These are phyloP conservation scores for Halocynthia roretzi DNA, from an alignment of 23 tunicate genomes.

Conservation along the genomic window DNA sequence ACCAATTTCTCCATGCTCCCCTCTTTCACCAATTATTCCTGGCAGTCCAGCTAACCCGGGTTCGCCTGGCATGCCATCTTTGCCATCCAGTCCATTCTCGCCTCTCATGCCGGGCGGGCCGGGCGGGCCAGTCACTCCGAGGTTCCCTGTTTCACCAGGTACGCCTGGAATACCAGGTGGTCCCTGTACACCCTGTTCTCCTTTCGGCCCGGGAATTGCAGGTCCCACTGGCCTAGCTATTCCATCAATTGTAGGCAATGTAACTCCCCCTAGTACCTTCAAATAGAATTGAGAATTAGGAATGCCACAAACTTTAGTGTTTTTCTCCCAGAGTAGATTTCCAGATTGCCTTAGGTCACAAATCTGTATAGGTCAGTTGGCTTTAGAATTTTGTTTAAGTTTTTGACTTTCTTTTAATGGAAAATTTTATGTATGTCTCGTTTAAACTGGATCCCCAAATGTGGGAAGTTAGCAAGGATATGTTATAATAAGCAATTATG, in stretches of 20 bases:
- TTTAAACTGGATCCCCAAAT: too few species aligned
- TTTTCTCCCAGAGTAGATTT: too few species aligned
- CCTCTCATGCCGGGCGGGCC: constrained; percentile 26
- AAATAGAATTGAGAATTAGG: background rate
- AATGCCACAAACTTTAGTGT: too few species aligned
- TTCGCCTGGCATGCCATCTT: constrained; percentile 14
- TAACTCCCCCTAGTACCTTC: background rate
- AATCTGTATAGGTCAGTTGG: too few species aligned
- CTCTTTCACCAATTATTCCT: constrained; percentile 35
- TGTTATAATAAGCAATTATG: too few species aligned
- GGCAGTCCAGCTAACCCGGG: constrained; percentile 29
- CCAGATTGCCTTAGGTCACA: too few species aligned
- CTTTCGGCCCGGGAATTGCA: constrained; percentile 4
- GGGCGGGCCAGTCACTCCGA: constrained; percentile 18
- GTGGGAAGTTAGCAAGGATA: too few species aligned
- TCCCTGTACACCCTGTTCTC: constrained; percentile 19
- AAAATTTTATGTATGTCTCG: too few species aligned
- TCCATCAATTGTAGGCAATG: background rate
- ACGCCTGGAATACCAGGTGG: constrained; percentile 10
- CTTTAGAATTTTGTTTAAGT: too few species aligned
- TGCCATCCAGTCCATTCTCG: constrained; percentile 16
- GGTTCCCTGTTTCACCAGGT: constrained; percentile 8
- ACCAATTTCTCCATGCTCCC: constrained; percentile 21
- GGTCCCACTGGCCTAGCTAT: background rate
- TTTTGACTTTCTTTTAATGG: too few species aligned